Evolutionary conservation across 2,797 vertebrate genomes (phyloP), one percentile per base, ranked within the genome.

Genomic region (Balearica regulorum): DNA sequence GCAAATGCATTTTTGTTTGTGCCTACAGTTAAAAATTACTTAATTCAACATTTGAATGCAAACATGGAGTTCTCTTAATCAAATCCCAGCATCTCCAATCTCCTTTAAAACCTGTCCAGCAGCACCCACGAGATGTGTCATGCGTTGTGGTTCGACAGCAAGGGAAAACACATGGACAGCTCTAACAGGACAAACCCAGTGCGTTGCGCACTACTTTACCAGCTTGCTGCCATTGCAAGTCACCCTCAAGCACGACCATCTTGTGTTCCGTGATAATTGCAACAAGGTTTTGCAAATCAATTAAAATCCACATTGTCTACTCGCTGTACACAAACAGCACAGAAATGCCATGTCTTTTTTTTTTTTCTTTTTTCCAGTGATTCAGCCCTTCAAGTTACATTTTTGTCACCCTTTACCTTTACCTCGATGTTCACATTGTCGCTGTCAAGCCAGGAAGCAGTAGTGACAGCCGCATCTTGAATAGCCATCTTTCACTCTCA

Each of bases 401-500:
- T 96, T 97, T 94, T 94, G 79, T 87, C 90, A 61, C 22, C 48
- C 80, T 73, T 84, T 87, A 81, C 69, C 71, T 89, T 84, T 86
- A 79, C 94, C 79, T 84, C 69, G 15, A 13, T 1, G 31, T 76
- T 61, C 85, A 51, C 57, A 5, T 10, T 76, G 77, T 53, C 9
- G 7, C 81, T 88, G 78, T 54, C 93, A 90, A 89, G 75, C 44
- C 80, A 78, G 92, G 83, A 96, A 89, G 61, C 72, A 53, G 88
- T 11, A 73, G 86, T 44, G 84, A 81, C 95, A 89, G 87, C 29
- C 44, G 21, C 94, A 94, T 84, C 86, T 94, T 75, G 95, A 96
- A 95, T 55, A 96, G 72, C 92, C 86, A 92, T 94, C 91, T 97
- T 91, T 95, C 93, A 41, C 88, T 96, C 95, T 94, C 95, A 95